Percentiles rank a stretch among this genome's conserved stretches.
phyloP scores from a whole-genome alignment of 1,140 invertebrate genomes.

The Parapsyche elsis region DNA sequence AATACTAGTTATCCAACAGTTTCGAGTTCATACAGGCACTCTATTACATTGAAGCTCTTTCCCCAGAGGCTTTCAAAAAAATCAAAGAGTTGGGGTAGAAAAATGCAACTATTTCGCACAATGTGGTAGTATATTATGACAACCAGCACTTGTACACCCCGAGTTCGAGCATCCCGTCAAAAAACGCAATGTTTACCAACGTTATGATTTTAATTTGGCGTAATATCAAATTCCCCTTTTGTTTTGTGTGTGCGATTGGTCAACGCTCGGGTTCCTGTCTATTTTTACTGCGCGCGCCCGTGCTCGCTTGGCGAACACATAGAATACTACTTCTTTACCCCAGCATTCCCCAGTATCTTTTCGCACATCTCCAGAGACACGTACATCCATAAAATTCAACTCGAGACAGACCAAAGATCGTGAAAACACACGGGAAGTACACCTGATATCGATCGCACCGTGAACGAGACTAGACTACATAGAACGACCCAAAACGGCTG shows the following conservation, averaged over 20 bases:
- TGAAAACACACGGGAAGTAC: too few species aligned
- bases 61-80: too few species aligned
- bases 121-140: too few species aligned
- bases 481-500: neutral
- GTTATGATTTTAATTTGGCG: constrained; percentile 5
- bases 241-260: constrained; percentile 7
- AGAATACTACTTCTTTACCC: neutral
- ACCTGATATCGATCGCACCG: neutral
- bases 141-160: neutral
- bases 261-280: constrained; percentile 9
- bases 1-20: too few species aligned
- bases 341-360: constrained; percentile 6
- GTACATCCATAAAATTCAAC: neutral
- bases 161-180: neutral
- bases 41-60: too few species aligned
- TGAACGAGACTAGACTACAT: neutral
- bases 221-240: constrained; percentile 21
- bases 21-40: too few species aligned
- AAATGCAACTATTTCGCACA: too few species aligned
- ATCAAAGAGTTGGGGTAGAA: too few species aligned
- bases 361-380: neutral
- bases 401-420: neutral
- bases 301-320: neutral
- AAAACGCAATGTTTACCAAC: neutral
- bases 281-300: neutral